phyloP scores from a whole-genome alignment of 1,140 invertebrate species.

The Matsumurasca onukii region DNA sequence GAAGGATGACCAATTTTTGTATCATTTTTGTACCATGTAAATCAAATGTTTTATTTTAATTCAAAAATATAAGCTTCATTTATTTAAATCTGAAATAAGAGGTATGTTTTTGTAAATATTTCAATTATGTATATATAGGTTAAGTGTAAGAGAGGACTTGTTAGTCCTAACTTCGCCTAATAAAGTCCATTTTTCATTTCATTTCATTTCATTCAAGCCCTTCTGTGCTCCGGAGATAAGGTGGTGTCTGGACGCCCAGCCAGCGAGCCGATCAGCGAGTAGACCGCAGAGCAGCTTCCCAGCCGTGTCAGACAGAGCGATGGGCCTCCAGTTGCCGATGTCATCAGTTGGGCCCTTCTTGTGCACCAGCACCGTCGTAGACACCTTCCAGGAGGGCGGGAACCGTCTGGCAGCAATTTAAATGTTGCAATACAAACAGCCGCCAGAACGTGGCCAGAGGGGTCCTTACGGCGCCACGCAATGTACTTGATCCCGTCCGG shows the following conservation, averaged over 20 bases:
- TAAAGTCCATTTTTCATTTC: no score
- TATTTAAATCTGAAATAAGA: no score
- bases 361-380: neutral
- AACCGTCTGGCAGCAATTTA: neutral
- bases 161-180: no score
- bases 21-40: no score
- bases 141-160: no score
- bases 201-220: no score
- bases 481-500: neutral
- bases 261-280: neutral
- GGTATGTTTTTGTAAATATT: no score
- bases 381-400: neutral
- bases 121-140: no score
- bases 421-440: neutral
- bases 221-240: neutral
- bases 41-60: no score
- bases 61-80: no score
- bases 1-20: no score
- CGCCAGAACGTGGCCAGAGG: constrained; percentile 3
- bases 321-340: neutral
- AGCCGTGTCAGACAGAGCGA: neutral
- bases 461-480: neutral
- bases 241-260: neutral
- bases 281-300: neutral
- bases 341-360: constrained; percentile 1